Conservation (phyloP, 1,140 invertebrate species). For the Harpegnathos saltator region DNA sequence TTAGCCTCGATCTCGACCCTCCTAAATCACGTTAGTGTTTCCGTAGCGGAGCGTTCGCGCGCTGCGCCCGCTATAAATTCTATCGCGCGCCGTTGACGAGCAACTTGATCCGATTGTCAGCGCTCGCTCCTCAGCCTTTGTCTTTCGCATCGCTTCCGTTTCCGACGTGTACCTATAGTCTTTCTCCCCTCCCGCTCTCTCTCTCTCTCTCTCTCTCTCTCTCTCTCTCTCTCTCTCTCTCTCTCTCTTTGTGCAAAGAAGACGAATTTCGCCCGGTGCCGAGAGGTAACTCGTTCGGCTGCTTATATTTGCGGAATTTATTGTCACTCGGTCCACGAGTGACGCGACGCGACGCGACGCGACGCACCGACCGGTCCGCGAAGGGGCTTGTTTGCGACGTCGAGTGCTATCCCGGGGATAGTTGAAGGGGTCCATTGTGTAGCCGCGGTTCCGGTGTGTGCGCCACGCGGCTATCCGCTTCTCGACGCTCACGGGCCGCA, state of each 20-base stretch:
- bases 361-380: constrained; percentile 59
- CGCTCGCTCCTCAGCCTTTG: not conserved
- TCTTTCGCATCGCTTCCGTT: not conserved
- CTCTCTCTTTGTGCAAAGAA: not conserved
- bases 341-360: not conserved
- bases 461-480: constrained; percentile 67
- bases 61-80: not conserved
- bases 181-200: not conserved
- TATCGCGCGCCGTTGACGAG: not conserved
- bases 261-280: constrained; percentile 43
- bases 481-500: constrained; percentile 58
- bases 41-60: not conserved
- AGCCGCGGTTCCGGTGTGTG: constrained; percentile 61
- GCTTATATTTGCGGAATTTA: constrained; percentile 76
- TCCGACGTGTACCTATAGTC: too few species aligned
- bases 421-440: constrained; percentile 75
- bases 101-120: not conserved
- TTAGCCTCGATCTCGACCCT: too few species aligned
- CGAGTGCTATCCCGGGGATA: constrained; percentile 69
- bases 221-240: not conserved
- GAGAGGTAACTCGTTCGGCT: constrained; percentile 67
- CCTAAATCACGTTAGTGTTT: not conserved
- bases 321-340: constrained; percentile 58
- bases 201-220: not conserved
- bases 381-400: constrained; percentile 78